phyloP scores from a whole-genome alignment of 2,888 invertebrate genomes.

The Melinaea marsaeus region DNA sequence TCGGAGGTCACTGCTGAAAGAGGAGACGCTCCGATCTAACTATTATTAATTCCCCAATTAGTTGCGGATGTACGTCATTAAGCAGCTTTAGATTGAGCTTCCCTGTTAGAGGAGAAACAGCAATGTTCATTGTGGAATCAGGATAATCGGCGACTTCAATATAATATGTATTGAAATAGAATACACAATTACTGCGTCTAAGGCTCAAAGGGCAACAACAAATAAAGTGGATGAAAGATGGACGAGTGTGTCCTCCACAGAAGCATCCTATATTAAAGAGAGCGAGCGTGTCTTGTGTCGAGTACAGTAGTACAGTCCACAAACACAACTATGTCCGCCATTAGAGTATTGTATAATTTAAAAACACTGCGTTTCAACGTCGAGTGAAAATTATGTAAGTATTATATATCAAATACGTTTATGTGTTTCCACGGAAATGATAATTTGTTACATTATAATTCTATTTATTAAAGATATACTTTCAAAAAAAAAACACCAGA shows the following conservation, averaged over 20 bases:
- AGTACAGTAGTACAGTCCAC: slow-evolving; percentile 14
- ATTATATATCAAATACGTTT: neutral
- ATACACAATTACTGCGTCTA: neutral
- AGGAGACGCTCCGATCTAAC: neutral
- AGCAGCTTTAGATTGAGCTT: neutral
- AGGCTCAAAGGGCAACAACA: slow-evolving; percentile 10
- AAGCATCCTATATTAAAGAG: slow-evolving; percentile 27
- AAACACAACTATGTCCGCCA: neutral
- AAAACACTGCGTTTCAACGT: neutral
- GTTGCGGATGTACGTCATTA: neutral
- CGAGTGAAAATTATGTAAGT: neutral
- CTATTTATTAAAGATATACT: too few relatives aligned
- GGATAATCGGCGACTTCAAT: neutral
- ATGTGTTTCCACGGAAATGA: neutral
- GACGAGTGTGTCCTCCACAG: slow-evolving; percentile 20
- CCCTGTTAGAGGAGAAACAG: neutral
- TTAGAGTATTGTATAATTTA: too few relatives aligned
- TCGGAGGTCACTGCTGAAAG: neutral
- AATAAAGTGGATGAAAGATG: slow-evolving; percentile 14
- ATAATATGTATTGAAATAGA: neutral
- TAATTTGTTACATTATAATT: too few relatives aligned
- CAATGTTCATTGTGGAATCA: neutral
- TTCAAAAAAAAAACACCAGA: too few relatives aligned
- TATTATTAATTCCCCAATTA: neutral
- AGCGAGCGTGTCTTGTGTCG: slow-evolving; percentile 23